A percentile compares a stretch with the other conserved stretches of the same genome.
phyloP scores from a whole-genome alignment of 2,888 invertebrate genomes.

The Polymixis lichenea region DNA sequence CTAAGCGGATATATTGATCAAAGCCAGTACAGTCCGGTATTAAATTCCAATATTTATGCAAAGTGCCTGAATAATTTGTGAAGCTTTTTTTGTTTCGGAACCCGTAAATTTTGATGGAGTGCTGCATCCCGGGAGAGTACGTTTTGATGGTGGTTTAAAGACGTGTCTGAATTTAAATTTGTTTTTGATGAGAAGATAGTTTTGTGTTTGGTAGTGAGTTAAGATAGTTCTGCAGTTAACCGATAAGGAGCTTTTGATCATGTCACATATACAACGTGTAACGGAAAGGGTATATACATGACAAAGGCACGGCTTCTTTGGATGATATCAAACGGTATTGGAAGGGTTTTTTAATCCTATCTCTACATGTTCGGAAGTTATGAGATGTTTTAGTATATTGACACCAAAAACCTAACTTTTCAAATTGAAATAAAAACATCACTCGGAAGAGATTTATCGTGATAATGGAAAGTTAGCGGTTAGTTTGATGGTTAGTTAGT shows the following conservation, averaged over 20 bases:
- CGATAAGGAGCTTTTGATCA: not conserved
- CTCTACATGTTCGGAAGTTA: too few species aligned
- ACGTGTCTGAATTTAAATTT: constrained; percentile 38
- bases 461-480: too few species aligned
- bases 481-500: too few species aligned
- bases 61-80: constrained; percentile 62
- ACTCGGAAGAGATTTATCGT: too few species aligned
- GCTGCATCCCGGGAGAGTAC: constrained; percentile 10
- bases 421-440: too few species aligned
- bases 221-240: not conserved
- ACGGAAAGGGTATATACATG: too few species aligned
- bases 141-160: constrained; percentile 42
- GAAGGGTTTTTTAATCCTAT: too few species aligned
- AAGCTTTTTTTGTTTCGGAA: constrained; percentile 53
- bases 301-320: too few species aligned
- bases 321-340: too few species aligned
- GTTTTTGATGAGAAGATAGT: constrained; percentile 9
- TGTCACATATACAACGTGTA: too few species aligned
- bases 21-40: constrained; percentile 59
- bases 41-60: constrained; percentile 66
- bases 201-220: not conserved
- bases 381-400: too few species aligned
- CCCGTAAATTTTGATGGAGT: constrained; percentile 43
- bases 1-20: constrained; percentile 70
- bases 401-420: too few species aligned